Evolutionary conservation across 2,888 invertebrate genomes (phyloP).

Genomic region (Papilio protenor): DNA sequence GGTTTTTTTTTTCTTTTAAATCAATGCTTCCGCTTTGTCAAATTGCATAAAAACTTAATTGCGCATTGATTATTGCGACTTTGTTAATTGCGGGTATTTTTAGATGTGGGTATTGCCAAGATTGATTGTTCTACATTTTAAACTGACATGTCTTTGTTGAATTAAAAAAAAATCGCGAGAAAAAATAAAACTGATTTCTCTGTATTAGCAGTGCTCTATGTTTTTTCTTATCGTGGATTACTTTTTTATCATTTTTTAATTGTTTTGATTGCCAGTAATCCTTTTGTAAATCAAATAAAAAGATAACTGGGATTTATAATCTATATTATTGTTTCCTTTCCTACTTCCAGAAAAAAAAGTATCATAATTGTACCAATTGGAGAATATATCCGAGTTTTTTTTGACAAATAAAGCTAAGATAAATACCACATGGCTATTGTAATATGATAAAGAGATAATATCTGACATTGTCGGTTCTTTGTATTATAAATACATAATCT

Average conservation of each 20-base stretch:
- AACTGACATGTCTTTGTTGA: background rate
- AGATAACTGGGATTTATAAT: background rate
- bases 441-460: background rate
- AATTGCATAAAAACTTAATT: background rate
- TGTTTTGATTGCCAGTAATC: constrained; percentile 25
- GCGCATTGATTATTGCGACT: constrained; percentile 2
- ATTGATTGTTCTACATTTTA: constrained; percentile 25
- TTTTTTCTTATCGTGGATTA: constrained; percentile 19
- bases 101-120: constrained; percentile 11
- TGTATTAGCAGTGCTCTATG: constrained; percentile 8
- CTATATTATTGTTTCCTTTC: background rate
- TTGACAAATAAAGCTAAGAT: background rate
- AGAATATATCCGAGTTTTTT: background rate
- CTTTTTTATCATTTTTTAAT: background rate
- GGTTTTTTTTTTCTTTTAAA: constrained; percentile 7
- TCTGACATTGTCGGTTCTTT: background rate
- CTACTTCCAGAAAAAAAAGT: no score
- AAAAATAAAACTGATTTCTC: background rate
- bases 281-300: constrained; percentile 9
- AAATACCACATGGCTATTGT: background rate
- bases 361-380: no score
- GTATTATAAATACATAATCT: background rate
- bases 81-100: constrained; percentile 25
- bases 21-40: background rate
- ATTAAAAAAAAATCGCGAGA: background rate